Conservation (phyloP, 2,113 vertebrate genomes). For the Neotoma lepida region DNA sequence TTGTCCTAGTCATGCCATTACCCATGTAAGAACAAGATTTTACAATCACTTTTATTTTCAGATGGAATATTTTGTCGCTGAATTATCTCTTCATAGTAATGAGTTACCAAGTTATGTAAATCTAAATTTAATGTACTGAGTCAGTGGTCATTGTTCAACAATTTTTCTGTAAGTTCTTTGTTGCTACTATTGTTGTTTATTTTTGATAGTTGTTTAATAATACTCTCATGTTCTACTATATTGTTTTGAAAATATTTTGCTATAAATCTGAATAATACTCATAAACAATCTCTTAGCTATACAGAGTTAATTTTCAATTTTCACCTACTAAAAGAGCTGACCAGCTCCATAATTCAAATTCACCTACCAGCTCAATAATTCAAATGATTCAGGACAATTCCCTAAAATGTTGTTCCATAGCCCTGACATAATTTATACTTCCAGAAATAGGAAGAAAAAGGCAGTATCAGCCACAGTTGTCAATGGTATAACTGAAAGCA, state of each 20-base stretch:
- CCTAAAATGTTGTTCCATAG: background rate
- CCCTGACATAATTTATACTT: background rate
- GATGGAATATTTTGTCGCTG: background rate
- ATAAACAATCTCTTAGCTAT: background rate
- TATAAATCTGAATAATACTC: background rate
- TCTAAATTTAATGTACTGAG: background rate
- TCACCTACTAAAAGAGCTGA: background rate
- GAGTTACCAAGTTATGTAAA: background rate
- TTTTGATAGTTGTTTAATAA: background rate
- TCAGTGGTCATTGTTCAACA: background rate
- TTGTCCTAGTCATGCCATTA: background rate
- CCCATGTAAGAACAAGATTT: background rate
- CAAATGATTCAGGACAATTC: background rate
- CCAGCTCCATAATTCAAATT: background rate
- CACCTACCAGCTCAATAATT: background rate
- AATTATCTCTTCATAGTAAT: background rate
- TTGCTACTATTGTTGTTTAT: background rate
- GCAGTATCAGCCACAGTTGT: rapidly evolving
- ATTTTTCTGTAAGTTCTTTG: background rate
- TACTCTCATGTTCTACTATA: background rate
- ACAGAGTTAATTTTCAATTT: background rate
- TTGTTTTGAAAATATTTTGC: background rate
- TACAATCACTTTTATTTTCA: background rate
- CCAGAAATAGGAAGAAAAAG: background rate
- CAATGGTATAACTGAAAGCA: background rate